Conservation (phyloP, 2,888 invertebrate species). For the Drosophila imparisetae region DNA sequence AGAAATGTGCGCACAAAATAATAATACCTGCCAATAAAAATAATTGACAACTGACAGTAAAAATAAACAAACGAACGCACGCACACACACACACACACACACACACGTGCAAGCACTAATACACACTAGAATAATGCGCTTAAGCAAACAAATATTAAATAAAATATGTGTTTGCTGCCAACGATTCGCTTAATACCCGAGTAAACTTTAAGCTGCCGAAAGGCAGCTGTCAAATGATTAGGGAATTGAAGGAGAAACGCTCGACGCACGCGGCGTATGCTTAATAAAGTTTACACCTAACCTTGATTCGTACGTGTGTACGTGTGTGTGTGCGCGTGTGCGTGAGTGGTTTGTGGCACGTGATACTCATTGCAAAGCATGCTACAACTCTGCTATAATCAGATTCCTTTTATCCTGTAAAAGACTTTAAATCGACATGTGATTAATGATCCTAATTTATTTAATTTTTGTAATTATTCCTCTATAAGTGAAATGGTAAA, state of each 20-base stretch:
- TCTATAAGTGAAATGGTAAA: neutral
- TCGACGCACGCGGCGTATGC: slow-evolving; percentile 58
- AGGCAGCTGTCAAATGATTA: slow-evolving; percentile 72
- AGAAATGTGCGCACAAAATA: slow-evolving; percentile 72
- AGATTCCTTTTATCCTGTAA: slow-evolving; percentile 12
- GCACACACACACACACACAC: slow-evolving; percentile 20
- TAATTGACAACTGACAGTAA: slow-evolving; percentile 77
- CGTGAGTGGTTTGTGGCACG: slow-evolving; percentile 40
- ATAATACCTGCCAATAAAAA: slow-evolving; percentile 79
- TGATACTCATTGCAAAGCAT: slow-evolving; percentile 62
- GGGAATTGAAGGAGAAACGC: slow-evolving; percentile 44
- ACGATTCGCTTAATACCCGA: slow-evolving; percentile 34
- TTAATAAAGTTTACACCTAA: slow-evolving; percentile 70
- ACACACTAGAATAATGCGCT: slow-evolving; percentile 27
- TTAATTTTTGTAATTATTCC: neutral
- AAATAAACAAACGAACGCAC: slow-evolving; percentile 64
- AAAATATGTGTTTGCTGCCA: slow-evolving; percentile 51
- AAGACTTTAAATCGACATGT: neutral
- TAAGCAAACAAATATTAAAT: slow-evolving; percentile 66
- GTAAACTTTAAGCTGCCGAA: slow-evolving; percentile 64
- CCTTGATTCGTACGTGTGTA: slow-evolving; percentile 65
- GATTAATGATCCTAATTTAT: neutral
- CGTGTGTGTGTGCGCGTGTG: slow-evolving; percentile 12
- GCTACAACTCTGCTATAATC: neutral
- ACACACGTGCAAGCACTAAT: slow-evolving; percentile 12